Evolutionary conservation across 2,113 vertebrate species (phyloP).

Genomic region (Orthonyx spaldingii): DNA sequence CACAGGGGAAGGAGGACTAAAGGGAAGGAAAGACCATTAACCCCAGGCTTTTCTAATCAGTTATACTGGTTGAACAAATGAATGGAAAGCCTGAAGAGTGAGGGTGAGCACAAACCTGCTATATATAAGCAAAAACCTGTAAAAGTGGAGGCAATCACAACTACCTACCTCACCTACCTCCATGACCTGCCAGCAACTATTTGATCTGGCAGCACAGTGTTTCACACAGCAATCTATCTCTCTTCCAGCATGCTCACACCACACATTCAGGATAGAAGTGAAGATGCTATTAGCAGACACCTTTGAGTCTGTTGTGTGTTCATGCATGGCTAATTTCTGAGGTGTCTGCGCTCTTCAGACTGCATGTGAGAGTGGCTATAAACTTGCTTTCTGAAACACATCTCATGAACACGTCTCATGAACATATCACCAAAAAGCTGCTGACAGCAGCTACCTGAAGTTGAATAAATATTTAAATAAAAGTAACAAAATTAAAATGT

Average conservation of each 20-base stretch:
- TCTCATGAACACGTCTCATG: not conserved
- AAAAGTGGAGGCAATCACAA: not conserved
- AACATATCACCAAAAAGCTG: not conserved
- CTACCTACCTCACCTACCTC: not conserved
- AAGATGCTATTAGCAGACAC: not conserved
- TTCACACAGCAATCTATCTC: not conserved
- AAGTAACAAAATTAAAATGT: not conserved
- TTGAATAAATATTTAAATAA: not conserved
- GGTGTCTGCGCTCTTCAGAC: not conserved
- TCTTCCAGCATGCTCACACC: not conserved
- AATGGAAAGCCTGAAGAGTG: not conserved
- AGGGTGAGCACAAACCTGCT: not conserved
- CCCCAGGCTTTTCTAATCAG: not conserved
- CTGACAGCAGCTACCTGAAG: not conserved
- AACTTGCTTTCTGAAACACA: not conserved
- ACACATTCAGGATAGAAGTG: not conserved
- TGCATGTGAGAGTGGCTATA: not conserved
- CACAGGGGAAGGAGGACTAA: not conserved
- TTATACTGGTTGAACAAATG: not conserved
- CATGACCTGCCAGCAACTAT: not conserved
- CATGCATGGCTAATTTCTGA: not conserved
- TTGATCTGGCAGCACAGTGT: not conserved
- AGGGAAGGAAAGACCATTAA: not conserved
- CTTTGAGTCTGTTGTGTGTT: not conserved
- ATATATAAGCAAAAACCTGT: not conserved